Base-by-base conservation (phyloP, 1,140 invertebrate genomes). In the Coelopa frigida region DNA sequence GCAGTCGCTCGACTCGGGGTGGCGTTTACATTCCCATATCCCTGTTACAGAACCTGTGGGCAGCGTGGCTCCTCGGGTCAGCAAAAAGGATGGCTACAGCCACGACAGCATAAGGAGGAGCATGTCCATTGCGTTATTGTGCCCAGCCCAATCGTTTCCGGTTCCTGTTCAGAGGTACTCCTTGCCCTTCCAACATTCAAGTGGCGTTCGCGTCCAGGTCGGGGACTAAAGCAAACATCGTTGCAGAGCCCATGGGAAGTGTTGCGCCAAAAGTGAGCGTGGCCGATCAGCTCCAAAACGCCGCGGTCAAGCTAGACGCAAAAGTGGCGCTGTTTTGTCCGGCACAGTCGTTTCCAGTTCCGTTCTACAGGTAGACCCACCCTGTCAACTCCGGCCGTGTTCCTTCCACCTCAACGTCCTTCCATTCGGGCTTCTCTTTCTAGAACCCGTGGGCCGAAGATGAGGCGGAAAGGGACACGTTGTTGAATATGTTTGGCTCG, bases 231-330 rank as follows among this genome's bases (percentile, higher is more conserved):
- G n/a, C n/a, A n/a, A n/a, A n/a, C n/a, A n/a, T n/a, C n/a, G 5
- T 21, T 23, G 50, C 51, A 86, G 84, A 87, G 62, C 84, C 84
- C 14, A 75, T 87, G 50, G 80, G 81, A 61, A 78, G 78, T 52
- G 82, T 82, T 50, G 75, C 78, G 41, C 85, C 85, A 23, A 82
- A 82, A 70, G 77, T 87, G 58, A 81, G 79, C 24, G 78, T 78
- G 41, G 78, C 80, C 45, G 81, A 84, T 63, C 75, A 80, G 64
- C 79, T 79, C 72, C 77, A 79, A 52, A 79, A 77, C 32, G 79
- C 80, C 56, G 71, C 17, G 2, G 38, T 35, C 5, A 40, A 36
- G 12, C 20, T 17, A 20, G 65, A 58, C 23, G 50, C 66, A 36
- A 63, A 58, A 15, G 65, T 74, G 39, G 75, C 79, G 45, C 61